These are phyloP conservation scores for Luperina testacea DNA, from an alignment of 2,888 invertebrate species.

Conservation along the genomic window DNA sequence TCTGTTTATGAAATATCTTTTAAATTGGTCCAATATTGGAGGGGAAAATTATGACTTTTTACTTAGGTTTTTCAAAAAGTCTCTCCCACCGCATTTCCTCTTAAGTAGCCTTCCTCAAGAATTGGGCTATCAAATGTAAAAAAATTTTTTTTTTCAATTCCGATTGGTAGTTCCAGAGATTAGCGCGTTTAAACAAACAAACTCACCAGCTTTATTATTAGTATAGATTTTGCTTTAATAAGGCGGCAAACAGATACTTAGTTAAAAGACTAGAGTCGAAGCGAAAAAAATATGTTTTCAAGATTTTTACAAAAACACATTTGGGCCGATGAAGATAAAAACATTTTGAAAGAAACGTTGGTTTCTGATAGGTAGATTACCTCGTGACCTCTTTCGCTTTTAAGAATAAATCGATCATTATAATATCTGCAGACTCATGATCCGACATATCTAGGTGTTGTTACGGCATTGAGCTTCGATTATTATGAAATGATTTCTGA, in stretches of 20 bases:
- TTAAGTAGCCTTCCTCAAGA: no score
- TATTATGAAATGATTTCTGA: conserved; percentile 2
- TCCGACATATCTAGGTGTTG: conserved; percentile 34
- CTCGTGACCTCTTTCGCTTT: conserved; percentile 44
- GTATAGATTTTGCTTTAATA: not conserved
- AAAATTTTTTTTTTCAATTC: no score
- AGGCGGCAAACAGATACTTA: not conserved
- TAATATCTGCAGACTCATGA: conserved; percentile 39
- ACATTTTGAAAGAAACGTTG: conserved; percentile 51
- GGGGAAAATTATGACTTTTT: no score
- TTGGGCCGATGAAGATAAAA: conserved; percentile 57
- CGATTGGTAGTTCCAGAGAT: no score
- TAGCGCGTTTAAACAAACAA: no score
- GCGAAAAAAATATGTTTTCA: conserved; percentile 62
- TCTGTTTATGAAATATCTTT: no score
- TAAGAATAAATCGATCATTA: conserved; percentile 47
- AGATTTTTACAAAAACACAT: conserved; percentile 61
- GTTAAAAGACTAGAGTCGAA: not conserved
- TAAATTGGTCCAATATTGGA: no score
- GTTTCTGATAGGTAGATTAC: conserved; percentile 29
- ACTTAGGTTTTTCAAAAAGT: no score
- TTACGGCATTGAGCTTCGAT: conserved; percentile 20
- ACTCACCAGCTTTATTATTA: no score
- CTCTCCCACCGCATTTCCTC: no score
- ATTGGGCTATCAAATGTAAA: no score